Conservation (phyloP, 37 sponge, comb jelly and placozoan genomes). For the Geodia barretti region DNA sequence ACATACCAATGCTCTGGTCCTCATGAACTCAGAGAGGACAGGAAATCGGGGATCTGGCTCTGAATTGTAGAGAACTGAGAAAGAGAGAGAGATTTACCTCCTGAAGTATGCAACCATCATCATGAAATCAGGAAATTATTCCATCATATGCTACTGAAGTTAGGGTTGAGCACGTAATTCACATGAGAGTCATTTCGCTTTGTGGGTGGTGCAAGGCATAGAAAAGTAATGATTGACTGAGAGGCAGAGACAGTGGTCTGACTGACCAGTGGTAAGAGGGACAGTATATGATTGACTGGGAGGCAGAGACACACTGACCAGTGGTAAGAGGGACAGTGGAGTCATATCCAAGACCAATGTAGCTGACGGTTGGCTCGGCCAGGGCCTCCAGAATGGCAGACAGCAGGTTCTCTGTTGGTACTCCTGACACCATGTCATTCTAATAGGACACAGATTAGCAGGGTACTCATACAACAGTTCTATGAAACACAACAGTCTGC, state of each 20-base stretch:
- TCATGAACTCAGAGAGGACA: slow-evolving; percentile 70
- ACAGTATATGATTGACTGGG: no score
- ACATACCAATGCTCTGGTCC: slow-evolving; percentile 68
- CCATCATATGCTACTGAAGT: no score
- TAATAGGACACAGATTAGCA: background rate
- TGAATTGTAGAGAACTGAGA: slow-evolving; percentile 65
- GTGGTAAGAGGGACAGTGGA: slow-evolving; percentile 41
- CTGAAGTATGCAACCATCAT: background rate
- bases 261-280: no score
- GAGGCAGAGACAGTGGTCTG: no score
- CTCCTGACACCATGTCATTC: slow-evolving; percentile 69
- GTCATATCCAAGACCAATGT: slow-evolving; percentile 83
- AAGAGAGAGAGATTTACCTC: background rate
- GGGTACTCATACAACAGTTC: background rate
- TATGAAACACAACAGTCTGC: no score
- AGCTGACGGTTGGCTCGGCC: slow-evolving; percentile 69
- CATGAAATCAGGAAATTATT: background rate
- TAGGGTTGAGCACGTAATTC: no score
- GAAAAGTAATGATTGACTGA: no score
- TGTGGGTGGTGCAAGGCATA: no score
- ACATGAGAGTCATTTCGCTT: no score
- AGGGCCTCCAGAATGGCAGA: slow-evolving; percentile 80
- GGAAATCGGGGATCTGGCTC: slow-evolving; percentile 62
- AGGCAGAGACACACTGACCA: no score
- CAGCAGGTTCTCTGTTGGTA: slow-evolving; percentile 76